These are phyloP conservation scores for Clepsis dumicolana DNA, from an alignment of 2,888 invertebrate species.

Conservation along the genomic window DNA sequence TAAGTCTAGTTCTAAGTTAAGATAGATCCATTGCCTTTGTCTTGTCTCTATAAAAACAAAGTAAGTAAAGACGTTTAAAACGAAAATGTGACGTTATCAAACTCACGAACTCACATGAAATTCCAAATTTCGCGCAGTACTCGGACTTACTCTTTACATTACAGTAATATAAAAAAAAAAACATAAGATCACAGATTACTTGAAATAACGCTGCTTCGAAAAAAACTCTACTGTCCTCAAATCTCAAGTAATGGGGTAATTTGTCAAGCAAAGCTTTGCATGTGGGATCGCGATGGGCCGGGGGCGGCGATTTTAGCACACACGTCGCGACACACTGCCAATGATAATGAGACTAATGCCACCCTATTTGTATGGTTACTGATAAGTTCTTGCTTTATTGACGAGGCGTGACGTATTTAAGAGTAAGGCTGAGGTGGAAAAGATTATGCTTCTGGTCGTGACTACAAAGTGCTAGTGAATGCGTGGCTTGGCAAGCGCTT, in stretches of 20 bases:
- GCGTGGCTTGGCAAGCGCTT: too few species aligned
- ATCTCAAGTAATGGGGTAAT: conserved; percentile 80
- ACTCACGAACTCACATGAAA: too few species aligned
- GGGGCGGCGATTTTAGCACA: conserved; percentile 65
- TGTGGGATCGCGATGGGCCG: conserved; percentile 71
- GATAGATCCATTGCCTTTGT: too few species aligned
- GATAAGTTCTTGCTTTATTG: conserved; percentile 44
- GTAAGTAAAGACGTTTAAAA: too few species aligned
- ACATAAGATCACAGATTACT: neutral
- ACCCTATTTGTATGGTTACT: conserved; percentile 44
- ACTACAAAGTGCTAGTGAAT: too few species aligned
- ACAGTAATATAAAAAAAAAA: too few species aligned
- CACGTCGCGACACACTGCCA: conserved; percentile 45
- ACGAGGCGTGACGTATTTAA: conserved; percentile 21
- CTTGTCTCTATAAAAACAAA: too few species aligned
- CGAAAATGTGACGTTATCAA: too few species aligned
- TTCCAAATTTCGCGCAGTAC: too few species aligned
- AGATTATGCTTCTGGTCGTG: too few species aligned
- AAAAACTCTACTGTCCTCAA: conserved; percentile 74
- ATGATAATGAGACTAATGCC: conserved; percentile 39
- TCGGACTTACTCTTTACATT: too few species aligned
- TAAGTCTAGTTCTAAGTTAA: too few species aligned
- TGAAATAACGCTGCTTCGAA: neutral
- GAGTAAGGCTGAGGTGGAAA: neutral
- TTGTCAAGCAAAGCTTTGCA: conserved; percentile 78